These are phyloP conservation scores for Lepeophtheirus salmonis DNA, from an alignment of 1,140 invertebrate species.

Conservation along the genomic window DNA sequence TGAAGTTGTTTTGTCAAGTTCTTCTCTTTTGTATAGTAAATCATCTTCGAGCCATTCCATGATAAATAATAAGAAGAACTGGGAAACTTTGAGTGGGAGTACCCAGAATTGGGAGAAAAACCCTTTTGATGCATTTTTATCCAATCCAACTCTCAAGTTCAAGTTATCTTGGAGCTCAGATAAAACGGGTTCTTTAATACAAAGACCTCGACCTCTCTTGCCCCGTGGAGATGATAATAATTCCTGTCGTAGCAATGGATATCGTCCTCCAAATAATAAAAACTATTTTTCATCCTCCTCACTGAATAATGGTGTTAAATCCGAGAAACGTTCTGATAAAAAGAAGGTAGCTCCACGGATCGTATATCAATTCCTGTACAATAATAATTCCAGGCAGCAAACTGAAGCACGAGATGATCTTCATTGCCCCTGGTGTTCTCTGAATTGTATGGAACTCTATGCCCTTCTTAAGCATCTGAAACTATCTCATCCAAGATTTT, in stretches of 20 bases:
- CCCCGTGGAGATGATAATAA: conserved; percentile 4
- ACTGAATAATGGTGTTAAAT: conserved; percentile 19
- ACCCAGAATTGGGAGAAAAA: conserved; percentile 21
- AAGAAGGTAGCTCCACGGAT: conserved; percentile 37
- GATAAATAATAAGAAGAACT: conserved; percentile 35
- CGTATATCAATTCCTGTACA: conserved; percentile 87
- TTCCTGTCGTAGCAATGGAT: background rate
- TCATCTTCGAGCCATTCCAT: conserved; percentile 14
- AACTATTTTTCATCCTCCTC: too few relatives aligned
- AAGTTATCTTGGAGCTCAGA: conserved; percentile 59
- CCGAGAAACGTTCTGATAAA: conserved; percentile 19
- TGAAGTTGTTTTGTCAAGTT: conserved; percentile 54
- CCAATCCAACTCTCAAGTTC: conserved; percentile 49
- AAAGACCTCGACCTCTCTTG: conserved; percentile 28
- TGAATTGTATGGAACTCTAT: conserved; percentile 69
- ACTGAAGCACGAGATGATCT: conserved; percentile 80
- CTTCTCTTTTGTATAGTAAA: too few relatives aligned
- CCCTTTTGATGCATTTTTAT: conserved; percentile 8
- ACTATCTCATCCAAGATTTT: conserved; percentile 75
- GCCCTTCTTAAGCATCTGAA: conserved; percentile 79
- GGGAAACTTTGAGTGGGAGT: conserved; percentile 54
- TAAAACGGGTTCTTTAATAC: conserved; percentile 45
- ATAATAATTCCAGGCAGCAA: conserved; percentile 80
- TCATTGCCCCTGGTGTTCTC: conserved; percentile 80
- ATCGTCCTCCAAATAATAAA: background rate